phyloP scores from a whole-genome alignment of 2,113 vertebrate species.

The Eclectus roratus region DNA sequence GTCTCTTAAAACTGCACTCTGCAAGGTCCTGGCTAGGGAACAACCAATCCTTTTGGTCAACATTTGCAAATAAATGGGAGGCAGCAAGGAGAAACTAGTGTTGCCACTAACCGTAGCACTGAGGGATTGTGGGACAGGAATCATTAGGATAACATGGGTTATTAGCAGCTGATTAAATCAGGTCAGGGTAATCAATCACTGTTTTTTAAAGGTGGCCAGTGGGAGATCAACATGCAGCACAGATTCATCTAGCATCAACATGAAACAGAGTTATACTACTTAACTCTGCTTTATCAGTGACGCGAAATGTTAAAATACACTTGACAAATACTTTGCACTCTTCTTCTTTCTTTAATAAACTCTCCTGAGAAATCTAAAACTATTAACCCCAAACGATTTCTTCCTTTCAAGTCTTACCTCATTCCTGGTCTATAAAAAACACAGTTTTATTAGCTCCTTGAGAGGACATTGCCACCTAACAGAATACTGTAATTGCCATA shows the following conservation, averaged over 20 bases:
- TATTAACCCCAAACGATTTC: neutral
- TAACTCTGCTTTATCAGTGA: neutral
- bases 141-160: neutral
- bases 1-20: neutral
- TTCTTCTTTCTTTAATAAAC: neutral
- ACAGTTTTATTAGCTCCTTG: neutral
- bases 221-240: neutral
- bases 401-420: neutral
- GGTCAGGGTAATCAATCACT: neutral
- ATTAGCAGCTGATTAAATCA: neutral
- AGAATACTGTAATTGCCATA: neutral
- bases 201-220: neutral
- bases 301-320: neutral
- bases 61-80: neutral
- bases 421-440: neutral
- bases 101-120: neutral
- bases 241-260: neutral
- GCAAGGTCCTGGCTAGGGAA: neutral
- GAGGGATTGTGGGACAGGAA: neutral
- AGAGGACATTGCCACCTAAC: neutral
- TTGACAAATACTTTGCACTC: neutral
- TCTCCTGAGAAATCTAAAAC: neutral
- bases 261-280: neutral
- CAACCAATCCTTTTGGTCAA: neutral
- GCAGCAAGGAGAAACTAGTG: neutral